These are phyloP conservation scores for Drosophila fulvimacula DNA, from an alignment of 2,888 invertebrate species.

Conservation along the genomic window DNA sequence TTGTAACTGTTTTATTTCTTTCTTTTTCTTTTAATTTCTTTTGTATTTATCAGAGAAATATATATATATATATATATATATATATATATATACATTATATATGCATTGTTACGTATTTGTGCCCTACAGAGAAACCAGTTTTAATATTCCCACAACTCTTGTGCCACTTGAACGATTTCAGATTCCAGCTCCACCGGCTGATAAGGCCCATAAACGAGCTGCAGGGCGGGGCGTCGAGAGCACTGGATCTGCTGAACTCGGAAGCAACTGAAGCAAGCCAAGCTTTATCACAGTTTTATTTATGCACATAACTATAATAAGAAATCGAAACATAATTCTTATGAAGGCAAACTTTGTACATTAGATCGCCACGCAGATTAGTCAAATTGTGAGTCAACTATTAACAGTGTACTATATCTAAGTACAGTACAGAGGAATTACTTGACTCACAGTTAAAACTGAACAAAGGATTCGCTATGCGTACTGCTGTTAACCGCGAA, in stretches of 20 bases:
- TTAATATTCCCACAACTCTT: slow-evolving; percentile 60
- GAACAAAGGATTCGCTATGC: slow-evolving; percentile 21
- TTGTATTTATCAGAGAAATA: slow-evolving; percentile 40
- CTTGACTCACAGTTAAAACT: slow-evolving; percentile 8
- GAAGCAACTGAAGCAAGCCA: slow-evolving; percentile 13
- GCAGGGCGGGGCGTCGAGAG: neutral
- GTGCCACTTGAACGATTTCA: slow-evolving; percentile 56
- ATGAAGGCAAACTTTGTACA: neutral
- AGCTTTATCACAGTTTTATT: slow-evolving; percentile 4
- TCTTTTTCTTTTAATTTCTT: slow-evolving; percentile 23
- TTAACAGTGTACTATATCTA: neutral
- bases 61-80: neutral
- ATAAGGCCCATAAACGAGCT: slow-evolving; percentile 28
- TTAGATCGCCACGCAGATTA: neutral
- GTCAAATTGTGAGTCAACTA: slow-evolving; percentile 6
- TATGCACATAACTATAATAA: slow-evolving; percentile 2
- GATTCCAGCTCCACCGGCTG: slow-evolving; percentile 31
- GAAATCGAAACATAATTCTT: slow-evolving; percentile 4
- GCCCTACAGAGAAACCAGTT: slow-evolving; percentile 75
- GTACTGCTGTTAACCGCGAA: slow-evolving; percentile 37
- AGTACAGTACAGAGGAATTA: neutral
- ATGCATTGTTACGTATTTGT: slow-evolving; percentile 66
- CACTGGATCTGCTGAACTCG: slow-evolving; percentile 21
- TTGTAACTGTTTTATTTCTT: slow-evolving; percentile 32
- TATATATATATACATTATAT: slow-evolving; percentile 23